Percentiles rank a stretch among this genome's conserved stretches.
phyloP scores from a whole-genome alignment of 1,140 invertebrate species.

The Aradophagus sp. region DNA sequence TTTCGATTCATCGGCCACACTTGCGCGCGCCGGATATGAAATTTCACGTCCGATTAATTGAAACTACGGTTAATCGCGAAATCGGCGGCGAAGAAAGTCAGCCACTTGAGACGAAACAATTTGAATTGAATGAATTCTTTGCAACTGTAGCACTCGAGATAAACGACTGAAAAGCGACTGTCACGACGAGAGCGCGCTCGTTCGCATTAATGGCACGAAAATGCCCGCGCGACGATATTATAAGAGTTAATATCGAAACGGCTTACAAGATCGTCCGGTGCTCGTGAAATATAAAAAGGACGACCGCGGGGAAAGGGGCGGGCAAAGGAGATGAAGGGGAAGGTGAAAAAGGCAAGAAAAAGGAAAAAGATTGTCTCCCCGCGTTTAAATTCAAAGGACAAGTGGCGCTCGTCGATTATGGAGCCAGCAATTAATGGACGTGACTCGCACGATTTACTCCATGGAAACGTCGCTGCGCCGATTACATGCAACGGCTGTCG shows the following conservation, averaged over 20 bases:
- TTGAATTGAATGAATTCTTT: conserved; percentile 35
- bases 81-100: conserved; percentile 14
- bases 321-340: no score
- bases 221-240: conserved; percentile 40
- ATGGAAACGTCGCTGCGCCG: conserved; percentile 62
- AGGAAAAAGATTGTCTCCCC: conserved; percentile 26
- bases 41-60: conserved; percentile 22
- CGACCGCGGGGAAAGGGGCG: no score
- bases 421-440: conserved; percentile 69
- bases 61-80: conserved; percentile 10
- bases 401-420: conserved; percentile 55
- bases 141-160: conserved; percentile 41
- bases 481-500: conserved; percentile 63
- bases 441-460: conserved; percentile 67
- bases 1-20: background rate
- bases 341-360: no score
- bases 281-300: conserved; percentile 5
- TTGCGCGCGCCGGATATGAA: background rate
- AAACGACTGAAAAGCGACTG: conserved; percentile 31
- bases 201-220: conserved; percentile 38
- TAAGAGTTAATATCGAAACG: conserved; percentile 46
- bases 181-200: conserved; percentile 36
- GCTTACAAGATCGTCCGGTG: conserved; percentile 35
- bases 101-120: conserved; percentile 20
- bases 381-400: conserved; percentile 55